A percentile compares a stretch with the other conserved stretches of the same genome.
Conservation (phyloP, 64 coral and sea anemone species). For the Hydrozoanthus tunicans region DNA sequence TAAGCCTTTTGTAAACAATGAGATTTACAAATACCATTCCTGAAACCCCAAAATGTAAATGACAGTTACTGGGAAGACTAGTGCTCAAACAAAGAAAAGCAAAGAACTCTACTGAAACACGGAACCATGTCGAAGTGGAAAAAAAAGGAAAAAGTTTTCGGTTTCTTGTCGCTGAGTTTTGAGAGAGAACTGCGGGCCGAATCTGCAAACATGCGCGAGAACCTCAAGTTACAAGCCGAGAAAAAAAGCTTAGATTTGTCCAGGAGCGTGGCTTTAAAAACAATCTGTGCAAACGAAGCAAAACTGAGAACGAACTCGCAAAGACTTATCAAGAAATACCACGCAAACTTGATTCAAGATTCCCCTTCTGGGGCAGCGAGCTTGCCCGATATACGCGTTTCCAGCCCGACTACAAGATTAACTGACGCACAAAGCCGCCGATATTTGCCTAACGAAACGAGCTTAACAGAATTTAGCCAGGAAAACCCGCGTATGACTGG, state of each 20-base stretch:
- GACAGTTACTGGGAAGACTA: not conserved
- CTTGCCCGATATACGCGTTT: slow-evolving; percentile 12
- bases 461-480: not conserved
- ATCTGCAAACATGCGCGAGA: slow-evolving; percentile 48
- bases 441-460: not conserved
- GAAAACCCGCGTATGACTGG: not conserved
- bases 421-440: not conserved
- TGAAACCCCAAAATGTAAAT: not conserved
- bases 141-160: slow-evolving; percentile 6
- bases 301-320: slow-evolving; percentile 14
- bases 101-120: not conserved
- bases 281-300: slow-evolving; percentile 30
- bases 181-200: slow-evolving; percentile 2
- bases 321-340: not conserved
- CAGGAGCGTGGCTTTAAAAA: slow-evolving; percentile 24
- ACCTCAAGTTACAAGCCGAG: slow-evolving; percentile 5
- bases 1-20: slow-evolving; percentile 21
- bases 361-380: not conserved
- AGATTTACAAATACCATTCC: not conserved
- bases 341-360: not conserved
- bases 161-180: slow-evolving; percentile 25
- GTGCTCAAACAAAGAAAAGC: not conserved
- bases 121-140: slow-evolving; percentile 1
- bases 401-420: not conserved
- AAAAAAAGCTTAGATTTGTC: slow-evolving; percentile 38